phyloP scores from a whole-genome alignment of 1,140 invertebrate species.

The Drosophila erecta region DNA sequence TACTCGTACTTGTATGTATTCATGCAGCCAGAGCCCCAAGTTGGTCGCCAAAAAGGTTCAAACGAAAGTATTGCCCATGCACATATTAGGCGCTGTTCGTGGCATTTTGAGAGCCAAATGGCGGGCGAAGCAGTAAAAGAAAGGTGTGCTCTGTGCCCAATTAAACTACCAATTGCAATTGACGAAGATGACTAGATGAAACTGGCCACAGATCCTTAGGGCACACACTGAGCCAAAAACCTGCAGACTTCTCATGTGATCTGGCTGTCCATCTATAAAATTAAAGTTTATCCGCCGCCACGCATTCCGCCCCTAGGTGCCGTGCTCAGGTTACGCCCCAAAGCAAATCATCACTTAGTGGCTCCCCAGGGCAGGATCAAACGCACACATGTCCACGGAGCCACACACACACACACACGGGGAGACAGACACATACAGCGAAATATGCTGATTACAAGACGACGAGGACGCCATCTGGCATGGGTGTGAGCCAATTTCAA shows the following conservation, averaged over 20 bases:
- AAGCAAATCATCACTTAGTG: slow-evolving; percentile 62
- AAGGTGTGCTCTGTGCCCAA: not conserved
- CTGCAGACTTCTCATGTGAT: not conserved
- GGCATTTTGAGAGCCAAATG: slow-evolving; percentile 13
- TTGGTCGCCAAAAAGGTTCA: not conserved
- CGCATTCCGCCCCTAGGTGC: not conserved
- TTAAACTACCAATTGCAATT: not conserved
- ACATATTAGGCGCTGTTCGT: not conserved
- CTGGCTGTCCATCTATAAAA: slow-evolving; percentile 45
- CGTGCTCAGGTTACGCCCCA: slow-evolving; percentile 25
- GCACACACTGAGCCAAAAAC: no score
- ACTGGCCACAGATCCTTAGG: not conserved
- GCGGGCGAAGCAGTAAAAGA: no score
- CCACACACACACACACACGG: slow-evolving; percentile 1
- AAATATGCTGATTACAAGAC: slow-evolving; percentile 56
- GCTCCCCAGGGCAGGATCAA: slow-evolving; percentile 52
- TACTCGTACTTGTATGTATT: not conserved
- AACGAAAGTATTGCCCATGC: not conserved
- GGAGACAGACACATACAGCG: slow-evolving; percentile 6
- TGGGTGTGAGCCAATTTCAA: slow-evolving; percentile 34
- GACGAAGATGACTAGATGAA: no score
- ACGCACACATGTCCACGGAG: slow-evolving; percentile 25
- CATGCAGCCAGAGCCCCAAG: not conserved
- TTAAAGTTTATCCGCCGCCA: slow-evolving; percentile 43
- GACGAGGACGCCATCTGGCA: slow-evolving; percentile 39